Conservation (phyloP, 2,113 vertebrate genomes). For the Todiramphus saurophagus region DNA sequence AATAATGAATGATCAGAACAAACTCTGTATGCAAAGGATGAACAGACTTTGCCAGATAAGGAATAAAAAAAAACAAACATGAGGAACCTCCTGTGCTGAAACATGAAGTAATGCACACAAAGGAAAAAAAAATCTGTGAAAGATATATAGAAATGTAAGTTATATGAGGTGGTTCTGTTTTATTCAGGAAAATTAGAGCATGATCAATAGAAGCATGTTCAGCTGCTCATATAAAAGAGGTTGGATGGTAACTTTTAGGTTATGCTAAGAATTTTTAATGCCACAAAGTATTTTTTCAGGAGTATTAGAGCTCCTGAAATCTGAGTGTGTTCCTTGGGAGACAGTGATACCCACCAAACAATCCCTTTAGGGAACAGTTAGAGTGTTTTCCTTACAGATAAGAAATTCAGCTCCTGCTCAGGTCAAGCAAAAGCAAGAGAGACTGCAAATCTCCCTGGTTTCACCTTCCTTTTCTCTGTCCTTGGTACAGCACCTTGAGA, state of each 20-base stretch:
- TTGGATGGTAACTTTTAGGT: not conserved
- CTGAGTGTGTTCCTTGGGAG: not conserved
- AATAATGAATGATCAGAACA: not conserved
- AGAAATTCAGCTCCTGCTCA: not conserved
- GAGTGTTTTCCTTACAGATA: not conserved
- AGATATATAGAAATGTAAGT: not conserved
- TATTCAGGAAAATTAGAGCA: not conserved
- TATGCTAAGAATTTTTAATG: not conserved
- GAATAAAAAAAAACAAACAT: not conserved
- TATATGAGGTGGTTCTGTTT: not conserved
- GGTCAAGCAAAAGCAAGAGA: not conserved
- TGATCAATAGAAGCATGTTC: not conserved
- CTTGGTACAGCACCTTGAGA: not conserved
- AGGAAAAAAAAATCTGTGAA: not conserved
- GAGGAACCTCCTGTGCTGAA: not conserved
- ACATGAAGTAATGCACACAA: not conserved
- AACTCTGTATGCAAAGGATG: not conserved
- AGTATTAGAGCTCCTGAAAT: not conserved
- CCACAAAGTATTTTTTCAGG: not conserved
- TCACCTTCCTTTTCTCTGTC: not conserved
- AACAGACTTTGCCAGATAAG: not conserved
- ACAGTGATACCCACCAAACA: not conserved
- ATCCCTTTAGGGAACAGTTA: not conserved
- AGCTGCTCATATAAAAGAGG: not conserved
- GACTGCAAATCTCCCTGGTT: not conserved